Percentiles rank a stretch among this genome's conserved stretches.
Conservation (phyloP, 2,113 vertebrate genomes). For the Prunella himalayana region DNA sequence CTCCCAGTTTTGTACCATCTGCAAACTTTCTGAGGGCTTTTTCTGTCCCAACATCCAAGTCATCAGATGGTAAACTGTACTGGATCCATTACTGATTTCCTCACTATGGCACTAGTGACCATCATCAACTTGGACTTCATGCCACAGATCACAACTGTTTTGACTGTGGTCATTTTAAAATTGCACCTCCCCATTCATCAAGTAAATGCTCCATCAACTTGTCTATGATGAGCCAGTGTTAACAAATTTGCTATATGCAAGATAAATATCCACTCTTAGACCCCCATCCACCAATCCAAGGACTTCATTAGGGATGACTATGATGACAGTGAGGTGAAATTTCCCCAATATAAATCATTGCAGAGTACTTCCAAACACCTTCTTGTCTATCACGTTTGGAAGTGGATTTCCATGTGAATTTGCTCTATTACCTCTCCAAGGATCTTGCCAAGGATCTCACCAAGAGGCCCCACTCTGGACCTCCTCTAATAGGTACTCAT, state of each 20-base stretch:
- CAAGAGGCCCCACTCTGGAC: not conserved
- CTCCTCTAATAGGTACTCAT: not conserved
- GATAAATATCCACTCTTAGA: not conserved
- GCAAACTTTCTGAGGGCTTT: not conserved
- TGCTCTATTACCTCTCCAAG: not conserved
- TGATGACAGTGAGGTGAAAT: not conserved
- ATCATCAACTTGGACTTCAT: not conserved
- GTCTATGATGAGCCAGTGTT: not conserved
- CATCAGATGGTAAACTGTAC: not conserved
- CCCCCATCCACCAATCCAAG: not conserved
- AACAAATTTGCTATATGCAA: not conserved
- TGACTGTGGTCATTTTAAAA: not conserved
- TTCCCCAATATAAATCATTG: not conserved
- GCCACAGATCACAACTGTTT: not conserved
- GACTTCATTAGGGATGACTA: not conserved
- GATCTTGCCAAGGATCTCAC: not conserved
- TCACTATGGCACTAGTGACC: not conserved
- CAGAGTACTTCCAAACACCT: not conserved
- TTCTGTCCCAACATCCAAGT: not conserved
- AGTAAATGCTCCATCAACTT: not conserved
- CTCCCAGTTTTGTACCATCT: not conserved
- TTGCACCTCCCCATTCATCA: not conserved
- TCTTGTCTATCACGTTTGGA: not conserved
- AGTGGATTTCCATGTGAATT: not conserved
- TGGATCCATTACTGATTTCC: not conserved